A percentile compares a stretch with the other conserved stretches of the same genome.
Evolutionary conservation across 2,888 invertebrate species (phyloP).

Genomic region (Himalopsyche kuldschensis): DNA sequence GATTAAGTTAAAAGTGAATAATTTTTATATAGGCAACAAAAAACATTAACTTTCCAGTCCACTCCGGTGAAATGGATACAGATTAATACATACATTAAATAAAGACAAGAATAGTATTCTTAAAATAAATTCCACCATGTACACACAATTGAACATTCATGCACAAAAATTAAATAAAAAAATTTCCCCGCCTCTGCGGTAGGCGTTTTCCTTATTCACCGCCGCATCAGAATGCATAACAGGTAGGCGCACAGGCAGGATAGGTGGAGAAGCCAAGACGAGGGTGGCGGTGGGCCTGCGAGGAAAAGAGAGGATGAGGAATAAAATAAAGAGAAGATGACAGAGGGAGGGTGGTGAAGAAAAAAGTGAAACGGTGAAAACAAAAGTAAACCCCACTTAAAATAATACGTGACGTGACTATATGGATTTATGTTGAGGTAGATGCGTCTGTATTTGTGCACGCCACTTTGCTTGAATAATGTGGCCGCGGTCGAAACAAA

Average conservation of each 20-base stretch:
- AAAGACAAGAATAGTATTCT: too few relatives aligned
- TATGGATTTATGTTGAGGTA: conserved; percentile 2
- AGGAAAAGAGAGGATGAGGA: conserved; percentile 3
- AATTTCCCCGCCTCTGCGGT: not conserved
- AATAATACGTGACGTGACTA: conserved; percentile 38
- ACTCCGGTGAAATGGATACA: too few relatives aligned
- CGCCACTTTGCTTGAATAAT: not conserved
- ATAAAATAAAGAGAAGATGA: conserved; percentile 29
- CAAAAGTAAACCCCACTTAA: conserved; percentile 38
- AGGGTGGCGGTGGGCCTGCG: not conserved
- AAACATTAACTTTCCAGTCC: too few relatives aligned
- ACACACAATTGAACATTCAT: too few relatives aligned
- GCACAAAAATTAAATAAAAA: too few relatives aligned
- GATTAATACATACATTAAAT: too few relatives aligned
- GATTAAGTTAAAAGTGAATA: too few relatives aligned
- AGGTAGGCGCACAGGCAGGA: not conserved
- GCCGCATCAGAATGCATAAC: conserved; percentile 25
- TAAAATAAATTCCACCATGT: too few relatives aligned
- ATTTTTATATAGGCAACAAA: too few relatives aligned
- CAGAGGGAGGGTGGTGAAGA: conserved; percentile 9
- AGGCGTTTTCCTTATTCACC: not conserved
- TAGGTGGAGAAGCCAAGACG: not conserved
- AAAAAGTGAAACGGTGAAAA: conserved; percentile 33
- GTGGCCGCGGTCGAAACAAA: not conserved
- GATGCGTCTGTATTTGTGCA: not conserved